These are phyloP conservation scores for Bovichtus diacanthus DNA, from an alignment of 2,797 vertebrate species.

Conservation along the genomic window DNA sequence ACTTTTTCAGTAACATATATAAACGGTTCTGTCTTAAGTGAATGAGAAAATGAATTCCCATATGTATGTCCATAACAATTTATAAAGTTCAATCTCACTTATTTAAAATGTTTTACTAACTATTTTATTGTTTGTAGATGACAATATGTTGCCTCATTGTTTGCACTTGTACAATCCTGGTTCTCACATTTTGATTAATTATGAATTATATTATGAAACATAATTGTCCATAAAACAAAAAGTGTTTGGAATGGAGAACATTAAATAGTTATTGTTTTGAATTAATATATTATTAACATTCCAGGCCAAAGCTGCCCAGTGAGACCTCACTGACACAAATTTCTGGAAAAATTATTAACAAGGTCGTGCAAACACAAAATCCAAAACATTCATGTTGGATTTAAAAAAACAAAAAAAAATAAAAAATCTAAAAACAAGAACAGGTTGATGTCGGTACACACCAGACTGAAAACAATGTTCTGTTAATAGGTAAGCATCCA, in stretches of 20 bases:
- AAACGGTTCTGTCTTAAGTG: not conserved
- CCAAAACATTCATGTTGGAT: too few relatives aligned
- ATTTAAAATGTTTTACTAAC: not conserved
- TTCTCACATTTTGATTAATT: not conserved
- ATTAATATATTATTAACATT: not conserved
- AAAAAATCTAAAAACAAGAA: not conserved
- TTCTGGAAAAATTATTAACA: too few relatives aligned
- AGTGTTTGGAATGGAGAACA: not conserved
- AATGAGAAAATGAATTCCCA: not conserved
- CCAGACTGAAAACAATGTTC: not conserved
- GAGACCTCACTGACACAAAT: not conserved
- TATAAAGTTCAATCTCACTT: not conserved
- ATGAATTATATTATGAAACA: not conserved
- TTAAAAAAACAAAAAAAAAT: too few relatives aligned
- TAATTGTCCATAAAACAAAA: not conserved
- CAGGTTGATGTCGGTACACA: not conserved
- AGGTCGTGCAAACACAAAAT: too few relatives aligned
- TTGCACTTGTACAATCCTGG: not conserved
- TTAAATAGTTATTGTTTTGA: not conserved
- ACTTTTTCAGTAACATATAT: not conserved
- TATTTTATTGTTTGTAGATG: not conserved
- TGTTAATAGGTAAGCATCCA: too few relatives aligned
- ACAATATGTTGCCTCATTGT: not conserved
- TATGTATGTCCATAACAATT: not conserved
- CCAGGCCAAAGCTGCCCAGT: not conserved